Base-by-base conservation (phyloP, 2,797 vertebrate genomes). In the Centroberyx gerrardi region DNA sequence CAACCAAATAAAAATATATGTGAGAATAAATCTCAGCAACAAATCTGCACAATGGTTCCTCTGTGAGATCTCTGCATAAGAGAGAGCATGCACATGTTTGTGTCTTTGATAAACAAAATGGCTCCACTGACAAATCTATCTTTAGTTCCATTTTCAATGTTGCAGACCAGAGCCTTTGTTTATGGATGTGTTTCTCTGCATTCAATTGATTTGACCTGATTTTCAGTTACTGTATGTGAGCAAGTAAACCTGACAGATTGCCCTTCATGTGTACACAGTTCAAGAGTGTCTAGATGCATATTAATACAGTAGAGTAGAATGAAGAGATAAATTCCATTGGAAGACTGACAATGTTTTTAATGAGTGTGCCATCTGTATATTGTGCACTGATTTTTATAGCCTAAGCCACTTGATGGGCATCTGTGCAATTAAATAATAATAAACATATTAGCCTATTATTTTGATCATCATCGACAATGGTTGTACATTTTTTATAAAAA, bases 21-120 rank as follows among this genome's bases (percentile, higher is more conserved):
- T 29, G 27, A 55, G 27, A 29, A 28, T 28, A 28, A 29, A 5
- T 28, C 48, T 52, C 18, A 18, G 8, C 18, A 44, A 44, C 13
- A 52, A 52, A 52, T 18, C 8, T 52, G 3, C 17, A n/a, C 15
- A 49, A n/a, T n/a, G 8, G 49, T 52, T 52, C 6, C 6, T 56
- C 0, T 64, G 28, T 38, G 8, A 5, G 33, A 54, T 55, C 31
- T 83, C 31, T 68, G 42, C 62, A 27, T 15, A 36, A 46, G 29
- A 74, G 22, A 59, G 27, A 36, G 12, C 9, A 56, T 22, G 36
- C 2, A 14, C 1, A 7, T 55, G 14, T 56, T 52, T 44, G n/a
- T 63, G 60, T 68, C 8, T 36, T 70, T 6, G 13, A 36, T 17
- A 33, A 65, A 56, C 18, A 62, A 83, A 68, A 68, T 72, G 54